Evolutionary conservation across 2,113 vertebrate genomes (phyloP), one percentile per base, ranked within the genome.

Genomic region (Numida meleagris): DNA sequence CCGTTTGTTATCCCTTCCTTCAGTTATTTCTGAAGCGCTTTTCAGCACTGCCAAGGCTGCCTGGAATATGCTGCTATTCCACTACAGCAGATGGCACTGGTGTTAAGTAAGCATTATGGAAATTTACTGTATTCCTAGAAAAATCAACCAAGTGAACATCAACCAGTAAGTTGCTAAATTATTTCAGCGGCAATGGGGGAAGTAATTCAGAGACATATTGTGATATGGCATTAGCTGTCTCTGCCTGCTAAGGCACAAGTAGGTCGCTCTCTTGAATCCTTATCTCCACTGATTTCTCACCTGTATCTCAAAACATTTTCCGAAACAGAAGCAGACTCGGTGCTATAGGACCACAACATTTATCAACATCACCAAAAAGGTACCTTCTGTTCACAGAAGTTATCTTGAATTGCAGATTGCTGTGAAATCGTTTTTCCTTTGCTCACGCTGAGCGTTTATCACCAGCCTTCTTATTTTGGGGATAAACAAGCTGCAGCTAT

Each of bases 51-150:
- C 68, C 76, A 97, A 92, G 82, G 82, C 48, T 78, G 80, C 94
- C 90, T 62, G 75, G 55, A 90, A 87, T 27, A 58, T 65, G 86
- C 84, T 93, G 89, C 85, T 90, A 42, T 62, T 87, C 57, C 93
- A 63, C 53, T 94, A 95, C 95, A 97, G 97, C 96, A 98, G 97
- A 94, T 96, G 97, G 97, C 97, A 95, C 90, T 93, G 86, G 61
- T 42, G 88, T 88, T 92, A 96, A 82, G 67, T 91, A 96, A 90
- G 80, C 91, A 82, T 68, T 86, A 94, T 50, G 89, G 93, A 94
- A 97, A 89, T 82, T 70, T 66, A 95, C 66, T 89, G 93, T 96
- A 96, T 89, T 96, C 93, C 93, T 97, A 86, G 89, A 93, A 95
- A 97, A 97, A 90, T 38, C 95, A 89, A 74, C 83, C 91, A 95